Base-by-base conservation (phyloP, 2,113 vertebrate genomes). In the Pimephales promelas region DNA sequence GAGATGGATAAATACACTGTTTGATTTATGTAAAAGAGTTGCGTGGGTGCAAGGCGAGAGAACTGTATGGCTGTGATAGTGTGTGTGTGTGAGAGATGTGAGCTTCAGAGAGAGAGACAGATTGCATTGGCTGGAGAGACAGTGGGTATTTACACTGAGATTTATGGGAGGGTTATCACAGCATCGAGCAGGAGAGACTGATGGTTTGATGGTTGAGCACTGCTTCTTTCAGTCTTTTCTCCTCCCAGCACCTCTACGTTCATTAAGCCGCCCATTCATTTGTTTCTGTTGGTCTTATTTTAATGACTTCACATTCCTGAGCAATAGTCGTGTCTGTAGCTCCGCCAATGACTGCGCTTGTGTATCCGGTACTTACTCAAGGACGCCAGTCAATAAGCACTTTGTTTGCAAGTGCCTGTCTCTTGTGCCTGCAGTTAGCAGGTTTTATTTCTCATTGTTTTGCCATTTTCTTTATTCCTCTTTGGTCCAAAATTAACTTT, bases 21-120 rank as follows among this genome's bases (percentile, higher is more conserved):
- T 89, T 92, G 90, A 93, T 91, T 93, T 92, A 93, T 93, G 92
- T 91, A 93, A 94, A 94, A 86, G 81, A 90, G 85, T 81, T 92
- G 92, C 87, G 92, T 93, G 92, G 92, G 91, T 91, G 92, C 26
- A 86, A 85, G 74, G 84, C 84, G 88, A 90, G 87, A 81, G 77
- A 86, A 86, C 84, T 72, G 85, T 87, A 75, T 79, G 87, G 81
- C 31, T 84, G 70, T 85, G 86, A 84, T 83, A 11, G 86, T 79
- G 82, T 86, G 85, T 68, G 84, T 26, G 84, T 79, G 34, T 36
- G 61, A 70, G 76, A 86, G 76, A 6, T 64, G 73, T 72, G 76
- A 76, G 84, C 72, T 10, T 22, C n/a, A 80, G 72, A 87, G 57
- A 78, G 76, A 87, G 73, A 78, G 72, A 71, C 40, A 64, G 66